A percentile compares a stretch with the other conserved stretches of the same genome.
phyloP scores from a whole-genome alignment of 2,113 vertebrate genomes.

The Amblyopsis rosae region DNA sequence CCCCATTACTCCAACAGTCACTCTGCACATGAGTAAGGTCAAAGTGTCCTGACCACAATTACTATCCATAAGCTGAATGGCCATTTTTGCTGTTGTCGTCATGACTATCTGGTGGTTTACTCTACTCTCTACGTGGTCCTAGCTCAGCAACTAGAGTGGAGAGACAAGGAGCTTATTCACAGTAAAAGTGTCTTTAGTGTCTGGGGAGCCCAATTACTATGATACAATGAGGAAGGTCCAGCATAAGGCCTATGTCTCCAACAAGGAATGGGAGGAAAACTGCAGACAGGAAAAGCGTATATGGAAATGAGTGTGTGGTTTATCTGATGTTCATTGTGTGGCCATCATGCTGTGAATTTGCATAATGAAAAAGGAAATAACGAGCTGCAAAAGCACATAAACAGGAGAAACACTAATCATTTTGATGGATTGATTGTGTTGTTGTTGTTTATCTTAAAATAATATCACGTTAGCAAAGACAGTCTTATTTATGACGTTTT shows the following conservation, averaged over 20 bases:
- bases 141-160: constrained; percentile 51
- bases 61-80: constrained; percentile 62
- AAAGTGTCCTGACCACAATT: constrained; percentile 72
- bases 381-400: too few relatives aligned
- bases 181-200: constrained; percentile 24
- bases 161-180: constrained; percentile 43
- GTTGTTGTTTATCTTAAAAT: too few relatives aligned
- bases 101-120: constrained; percentile 63
- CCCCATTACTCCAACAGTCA: constrained; percentile 54
- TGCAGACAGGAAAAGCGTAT: neutral
- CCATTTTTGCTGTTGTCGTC: constrained; percentile 66
- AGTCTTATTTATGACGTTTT: too few relatives aligned
- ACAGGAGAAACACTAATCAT: too few relatives aligned
- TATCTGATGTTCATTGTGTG: too few relatives aligned
- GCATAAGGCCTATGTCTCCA: neutral
- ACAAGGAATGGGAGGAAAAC: neutral
- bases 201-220: constrained; percentile 2
- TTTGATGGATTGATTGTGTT: too few relatives aligned
- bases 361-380: too few relatives aligned
- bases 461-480: too few relatives aligned
- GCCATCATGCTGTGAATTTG: too few relatives aligned
- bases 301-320: too few relatives aligned
- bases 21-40: constrained; percentile 66
- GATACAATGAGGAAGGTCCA: neutral
- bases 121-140: constrained; percentile 46